Conservation (phyloP, 2,797 vertebrate genomes). For the Bucorvus abyssinicus region DNA sequence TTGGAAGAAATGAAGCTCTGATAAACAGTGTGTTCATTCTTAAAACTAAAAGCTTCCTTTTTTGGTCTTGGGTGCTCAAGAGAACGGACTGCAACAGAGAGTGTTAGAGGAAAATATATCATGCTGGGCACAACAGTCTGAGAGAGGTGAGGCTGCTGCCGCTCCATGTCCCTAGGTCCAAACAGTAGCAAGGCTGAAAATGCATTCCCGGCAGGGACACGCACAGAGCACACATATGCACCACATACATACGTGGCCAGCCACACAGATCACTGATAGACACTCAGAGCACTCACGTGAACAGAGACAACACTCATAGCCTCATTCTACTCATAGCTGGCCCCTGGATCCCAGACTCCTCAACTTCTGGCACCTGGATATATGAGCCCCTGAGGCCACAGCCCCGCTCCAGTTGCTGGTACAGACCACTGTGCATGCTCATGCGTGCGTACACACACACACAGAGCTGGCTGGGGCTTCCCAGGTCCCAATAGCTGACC, state of each 20-base stretch:
- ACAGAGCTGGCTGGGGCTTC: too few relatives aligned
- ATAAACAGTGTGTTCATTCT: not conserved
- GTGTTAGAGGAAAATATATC: too few relatives aligned
- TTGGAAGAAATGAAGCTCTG: not conserved
- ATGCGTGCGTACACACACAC: too few relatives aligned
- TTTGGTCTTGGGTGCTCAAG: not conserved
- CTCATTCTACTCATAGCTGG: not conserved
- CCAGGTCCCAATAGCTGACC: too few relatives aligned
- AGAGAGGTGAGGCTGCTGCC: too few relatives aligned
- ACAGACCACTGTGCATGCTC: too few relatives aligned
- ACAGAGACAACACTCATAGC: not conserved
- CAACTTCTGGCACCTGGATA: too few relatives aligned
- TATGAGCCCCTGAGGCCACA: too few relatives aligned
- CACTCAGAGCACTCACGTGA: too few relatives aligned
- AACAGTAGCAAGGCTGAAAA: not conserved
- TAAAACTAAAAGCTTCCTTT: not conserved
- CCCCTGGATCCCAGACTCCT: not conserved
- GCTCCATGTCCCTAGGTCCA: not conserved
- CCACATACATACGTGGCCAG: too few relatives aligned
- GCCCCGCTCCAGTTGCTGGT: not conserved
- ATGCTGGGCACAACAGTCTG: too few relatives aligned
- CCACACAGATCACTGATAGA: too few relatives aligned
- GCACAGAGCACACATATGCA: not conserved
- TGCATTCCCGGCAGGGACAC: not conserved
- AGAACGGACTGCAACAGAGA: not conserved